Conservation (phyloP, 2,888 invertebrate species). For the Pheosia gnoma region DNA sequence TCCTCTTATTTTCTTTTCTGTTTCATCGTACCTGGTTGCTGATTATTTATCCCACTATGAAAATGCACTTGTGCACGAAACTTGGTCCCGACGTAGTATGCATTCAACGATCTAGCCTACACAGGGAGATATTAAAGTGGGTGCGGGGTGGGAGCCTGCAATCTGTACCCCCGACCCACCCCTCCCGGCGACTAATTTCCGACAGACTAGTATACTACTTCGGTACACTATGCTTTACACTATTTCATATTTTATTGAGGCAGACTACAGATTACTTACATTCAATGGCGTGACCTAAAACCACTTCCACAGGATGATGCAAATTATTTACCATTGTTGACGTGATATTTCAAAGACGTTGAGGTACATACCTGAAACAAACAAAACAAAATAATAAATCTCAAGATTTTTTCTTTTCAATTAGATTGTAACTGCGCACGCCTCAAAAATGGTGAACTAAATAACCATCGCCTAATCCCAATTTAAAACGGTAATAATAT, state of each 20-base stretch:
- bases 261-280: slow-evolving; percentile 3
- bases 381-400: slow-evolving; percentile 17
- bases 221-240: slow-evolving; percentile 52
- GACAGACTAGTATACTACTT: slow-evolving; percentile 62
- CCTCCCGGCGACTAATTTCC: slow-evolving; percentile 80
- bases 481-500: slow-evolving; percentile 63
- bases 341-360: background rate
- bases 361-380: slow-evolving; percentile 53
- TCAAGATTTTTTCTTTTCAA: background rate
- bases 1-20: slow-evolving; percentile 12
- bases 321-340: slow-evolving; percentile 10
- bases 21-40: slow-evolving; percentile 40
- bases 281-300: background rate
- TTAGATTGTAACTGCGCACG: slow-evolving; percentile 18
- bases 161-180: slow-evolving; percentile 53
- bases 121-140: slow-evolving; percentile 58
- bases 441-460: slow-evolving; percentile 29
- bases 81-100: slow-evolving; percentile 54
- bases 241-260: slow-evolving; percentile 62
- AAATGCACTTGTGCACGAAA: slow-evolving; percentile 68
- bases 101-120: slow-evolving; percentile 61
- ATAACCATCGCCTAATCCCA: slow-evolving; percentile 32
- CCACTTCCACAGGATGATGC: background rate
- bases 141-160: slow-evolving; percentile 46
- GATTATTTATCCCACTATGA: slow-evolving; percentile 62